Evolutionary conservation across 2,797 vertebrate species (phyloP), one percentile per base, ranked within the genome.

Genomic region (Halcyon smyrnensis): DNA sequence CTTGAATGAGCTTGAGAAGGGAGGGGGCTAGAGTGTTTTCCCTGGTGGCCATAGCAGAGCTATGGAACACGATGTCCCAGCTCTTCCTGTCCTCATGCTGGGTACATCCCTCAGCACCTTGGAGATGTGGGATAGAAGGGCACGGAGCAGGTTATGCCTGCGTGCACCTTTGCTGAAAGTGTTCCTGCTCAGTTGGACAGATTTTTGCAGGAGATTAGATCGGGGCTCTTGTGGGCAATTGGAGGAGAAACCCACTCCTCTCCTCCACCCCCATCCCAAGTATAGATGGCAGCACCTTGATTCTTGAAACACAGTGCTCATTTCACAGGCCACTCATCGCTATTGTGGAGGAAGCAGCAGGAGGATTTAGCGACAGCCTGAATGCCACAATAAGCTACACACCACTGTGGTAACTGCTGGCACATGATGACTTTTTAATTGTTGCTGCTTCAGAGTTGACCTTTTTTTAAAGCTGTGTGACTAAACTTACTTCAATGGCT

Each of bases 301-400:
- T 54, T 93, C 91, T 79, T 71, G 73, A 91, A 91, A 73, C 6
- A 15, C 51, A 18, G 85, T 84, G 94, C 68, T 94, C 91, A 68
- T 93, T 96, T 96, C 63, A 50, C 93, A 93, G 87, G 90, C 90
- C 94, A 84, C 93, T 94, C 80, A 91, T 95, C 80, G 74, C 96
- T 89, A 53, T 94, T 95, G 91, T 93, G 23, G 56, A 87, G 93
- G 90, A 94, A 96, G 93, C 93, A 90, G 93, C 77, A 93, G 94
- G 84, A 97, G 68, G 84, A 94, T 90, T 95, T 84, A 94, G 71
- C 87, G 90, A 21, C 34, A 95, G 86, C 64, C 74, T 70, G 75
- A 92, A 84, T 62, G 90, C 95, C 89, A 82, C 91, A 90, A 43
- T 93, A 92, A 90, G 86, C 93, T 94, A n/a, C 67, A 57, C 19